These are phyloP conservation scores for Caenorhabditis zanzibari DNA, from an alignment of 2,888 invertebrate genomes.

Conservation along the genomic window DNA sequence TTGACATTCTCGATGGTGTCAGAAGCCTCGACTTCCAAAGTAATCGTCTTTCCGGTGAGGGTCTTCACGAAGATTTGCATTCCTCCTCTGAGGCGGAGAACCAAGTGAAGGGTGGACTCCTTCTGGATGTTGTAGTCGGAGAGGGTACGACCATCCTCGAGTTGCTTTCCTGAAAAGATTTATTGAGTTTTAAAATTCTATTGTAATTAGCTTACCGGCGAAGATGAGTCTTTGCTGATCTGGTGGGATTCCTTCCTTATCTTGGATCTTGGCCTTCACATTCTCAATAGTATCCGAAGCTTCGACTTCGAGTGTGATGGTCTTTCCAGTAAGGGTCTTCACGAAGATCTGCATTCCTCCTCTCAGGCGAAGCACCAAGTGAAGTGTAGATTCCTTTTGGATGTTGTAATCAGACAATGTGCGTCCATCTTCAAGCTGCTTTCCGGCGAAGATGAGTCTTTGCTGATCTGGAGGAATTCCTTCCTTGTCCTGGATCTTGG, in stretches of 20 bases:
- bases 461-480: conserved; percentile 74
- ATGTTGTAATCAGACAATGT: conserved; percentile 77
- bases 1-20: conserved; percentile 74
- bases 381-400: conserved; percentile 78
- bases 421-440: conserved; percentile 76
- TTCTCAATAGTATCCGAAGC: conserved; percentile 75
- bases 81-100: conserved; percentile 72
- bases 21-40: conserved; percentile 71
- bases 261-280: conserved; percentile 75
- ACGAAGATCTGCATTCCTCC: conserved; percentile 94
- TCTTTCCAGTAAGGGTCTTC: conserved; percentile 92
- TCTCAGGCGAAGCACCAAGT: conserved; percentile 73
- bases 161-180: conserved; percentile 64
- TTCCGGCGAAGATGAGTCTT: conserved; percentile 73
- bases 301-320: conserved; percentile 86
- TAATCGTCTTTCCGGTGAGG: conserved; percentile 92
- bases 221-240: conserved; percentile 73
- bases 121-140: conserved; percentile 78
- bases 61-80: conserved; percentile 96
- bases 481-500: conserved; percentile 74
- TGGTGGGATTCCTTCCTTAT: conserved; percentile 75
- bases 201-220: conserved; percentile 48
- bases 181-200: neutral
- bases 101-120: conserved; percentile 75
- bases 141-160: conserved; percentile 74